phyloP scores from a whole-genome alignment of 2,113 vertebrate genomes.

The Elgaria multicarinata region DNA sequence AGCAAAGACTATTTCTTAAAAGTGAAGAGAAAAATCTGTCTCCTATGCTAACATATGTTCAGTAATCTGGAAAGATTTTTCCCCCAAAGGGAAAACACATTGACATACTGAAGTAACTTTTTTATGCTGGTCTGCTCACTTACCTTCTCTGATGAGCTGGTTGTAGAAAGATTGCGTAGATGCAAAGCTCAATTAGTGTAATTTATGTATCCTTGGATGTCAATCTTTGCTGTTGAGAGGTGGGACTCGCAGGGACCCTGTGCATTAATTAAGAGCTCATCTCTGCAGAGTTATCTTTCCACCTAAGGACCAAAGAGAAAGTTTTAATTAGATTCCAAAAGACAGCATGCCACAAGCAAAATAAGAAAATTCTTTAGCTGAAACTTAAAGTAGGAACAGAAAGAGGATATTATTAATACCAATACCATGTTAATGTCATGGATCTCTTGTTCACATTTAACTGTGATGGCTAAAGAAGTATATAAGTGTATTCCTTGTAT shows the following conservation, averaged over 20 bases:
- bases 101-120: constrained; percentile 62
- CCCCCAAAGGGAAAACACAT: constrained; percentile 47
- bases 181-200: constrained; percentile 82
- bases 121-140: constrained; percentile 73
- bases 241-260: constrained; percentile 78
- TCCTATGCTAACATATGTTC: constrained; percentile 41
- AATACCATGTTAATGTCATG: constrained; percentile 23
- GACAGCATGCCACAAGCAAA: constrained; percentile 75
- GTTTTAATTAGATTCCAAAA: constrained; percentile 80
- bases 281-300: constrained; percentile 80
- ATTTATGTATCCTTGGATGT: constrained; percentile 81
- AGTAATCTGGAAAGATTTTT: constrained; percentile 50
- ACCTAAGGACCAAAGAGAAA: constrained; percentile 84
- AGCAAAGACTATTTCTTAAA: constrained; percentile 46
- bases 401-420: constrained; percentile 52
- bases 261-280: constrained; percentile 85
- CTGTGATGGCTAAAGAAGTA: background rate
- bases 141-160: constrained; percentile 82
- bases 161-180: constrained; percentile 64
- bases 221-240: constrained; percentile 83
- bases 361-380: constrained; percentile 66
- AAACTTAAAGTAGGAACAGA: constrained; percentile 56
- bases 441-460: constrained; percentile 35
- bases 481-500: background rate
- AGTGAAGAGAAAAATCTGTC: constrained; percentile 42